Evolutionary conservation across 2,113 vertebrate species (phyloP), one percentile per base, ranked within the genome.

Genomic region (Daboia siamensis): DNA sequence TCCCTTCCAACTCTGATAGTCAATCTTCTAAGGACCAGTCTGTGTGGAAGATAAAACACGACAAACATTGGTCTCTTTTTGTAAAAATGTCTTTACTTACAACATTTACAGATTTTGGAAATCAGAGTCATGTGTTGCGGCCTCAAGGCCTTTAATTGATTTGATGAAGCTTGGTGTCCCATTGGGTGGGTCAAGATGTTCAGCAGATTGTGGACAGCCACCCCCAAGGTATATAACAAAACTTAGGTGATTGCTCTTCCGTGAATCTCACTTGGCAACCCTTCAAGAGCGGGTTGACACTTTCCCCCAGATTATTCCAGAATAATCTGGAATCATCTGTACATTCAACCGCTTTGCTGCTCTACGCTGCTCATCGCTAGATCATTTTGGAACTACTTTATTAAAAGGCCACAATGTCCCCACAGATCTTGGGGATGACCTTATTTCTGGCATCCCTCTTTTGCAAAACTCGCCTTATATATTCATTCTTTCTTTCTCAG

Each of bases 41-140:
- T 90, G 4, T 1, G 48, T 21, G 10, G 48, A n/a, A 48, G 89
- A 90, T n/a, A 12, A 74, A 74, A 54, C 29, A 54, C 11, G 15
- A 29, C 48, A 90, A n/a, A 91, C 12, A 26, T 57, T 15, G 12
- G 33, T 44, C 44, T 4, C 39, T 44, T 56, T 57, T 44, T 91
- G 74, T 91, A 55, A 91, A 86, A 85, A 56, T 21, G 8, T 17
- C 33, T 91, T 91, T 91, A 86, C 85, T 90, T 74, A 90, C 89
- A 90, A 74, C 61, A 74, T 90, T 64, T 64, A 64, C 57, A 90
- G 88, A 26, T 64, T 51, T 29, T 23, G 46, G 59, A 69, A 46
- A n/a, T 46, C 48, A 69, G 2, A 9, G 26, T 12, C 5, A 7
- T 20, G 2, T 1, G 33, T 23, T 80, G 74, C 17, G 21, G 33